These are phyloP conservation scores for Neoarius graeffei DNA, from an alignment of 2,113 vertebrate species.

Conservation along the genomic window DNA sequence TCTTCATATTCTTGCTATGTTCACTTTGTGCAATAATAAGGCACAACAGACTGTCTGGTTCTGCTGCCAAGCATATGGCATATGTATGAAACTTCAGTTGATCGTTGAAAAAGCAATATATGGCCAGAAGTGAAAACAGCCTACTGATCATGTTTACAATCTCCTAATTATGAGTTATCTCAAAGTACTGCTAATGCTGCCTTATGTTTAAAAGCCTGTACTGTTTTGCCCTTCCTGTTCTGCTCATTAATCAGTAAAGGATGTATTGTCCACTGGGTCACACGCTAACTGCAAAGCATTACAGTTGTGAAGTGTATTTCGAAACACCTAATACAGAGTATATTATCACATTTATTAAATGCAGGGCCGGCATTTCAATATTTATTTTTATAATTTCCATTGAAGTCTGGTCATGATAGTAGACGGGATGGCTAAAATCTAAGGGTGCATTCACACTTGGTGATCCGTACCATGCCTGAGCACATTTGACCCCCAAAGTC, in stretches of 20 bases:
- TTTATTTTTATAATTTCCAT: not conserved
- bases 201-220: not conserved
- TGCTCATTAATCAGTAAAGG: not conserved
- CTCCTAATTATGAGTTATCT: not conserved
- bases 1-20: conserved; percentile 7
- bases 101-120: not conserved
- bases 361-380: not conserved
- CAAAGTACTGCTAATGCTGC: not conserved
- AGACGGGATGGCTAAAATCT: too few relatives aligned
- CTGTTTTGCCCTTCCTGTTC: not conserved
- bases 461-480: too few relatives aligned
- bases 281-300: too few relatives aligned
- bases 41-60: conserved; percentile 27
- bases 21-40: conserved; percentile 33
- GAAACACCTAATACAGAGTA: not conserved
- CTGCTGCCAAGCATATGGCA: conserved; percentile 34
- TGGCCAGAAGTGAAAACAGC: not conserved
- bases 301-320: not conserved
- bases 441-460: too few relatives aligned
- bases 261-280: not conserved
- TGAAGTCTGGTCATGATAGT: not conserved
- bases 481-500: too few relatives aligned
- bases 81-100: not conserved
- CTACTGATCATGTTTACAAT: not conserved
- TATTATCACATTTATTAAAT: not conserved